Percentiles rank a stretch among this genome's conserved stretches.
Conservation (phyloP, 2,797 vertebrate species). For the Amphiprion clarkii region DNA sequence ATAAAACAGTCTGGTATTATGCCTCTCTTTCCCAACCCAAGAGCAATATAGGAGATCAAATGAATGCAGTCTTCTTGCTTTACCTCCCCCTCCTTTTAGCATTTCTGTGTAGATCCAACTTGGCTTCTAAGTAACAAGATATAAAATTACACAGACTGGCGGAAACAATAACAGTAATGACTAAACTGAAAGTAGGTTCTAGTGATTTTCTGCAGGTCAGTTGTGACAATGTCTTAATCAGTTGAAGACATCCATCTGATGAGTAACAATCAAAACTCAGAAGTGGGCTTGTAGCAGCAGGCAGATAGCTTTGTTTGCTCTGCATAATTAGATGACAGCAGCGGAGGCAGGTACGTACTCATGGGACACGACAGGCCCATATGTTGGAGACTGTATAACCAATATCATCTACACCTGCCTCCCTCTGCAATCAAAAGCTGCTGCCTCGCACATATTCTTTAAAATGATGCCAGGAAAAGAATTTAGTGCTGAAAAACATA, state of each 20-base stretch:
- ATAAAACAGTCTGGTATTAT: not conserved
- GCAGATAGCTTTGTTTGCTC: slow-evolving; percentile 85
- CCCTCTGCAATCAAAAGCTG: slow-evolving; percentile 70
- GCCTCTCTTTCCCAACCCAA: slow-evolving; percentile 13
- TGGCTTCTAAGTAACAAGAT: slow-evolving; percentile 26
- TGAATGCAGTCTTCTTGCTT: slow-evolving; percentile 37
- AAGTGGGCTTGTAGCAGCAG: slow-evolving; percentile 80
- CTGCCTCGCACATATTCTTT: slow-evolving; percentile 61
- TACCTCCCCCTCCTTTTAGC: slow-evolving; percentile 24
- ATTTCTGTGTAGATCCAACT: slow-evolving; percentile 22
- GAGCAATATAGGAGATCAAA: slow-evolving; percentile 33
- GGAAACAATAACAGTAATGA: slow-evolving; percentile 60
- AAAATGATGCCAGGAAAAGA: slow-evolving; percentile 59
- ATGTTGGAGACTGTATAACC: slow-evolving; percentile 84
- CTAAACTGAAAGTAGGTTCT: slow-evolving; percentile 52
- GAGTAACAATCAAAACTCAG: slow-evolving; percentile 79
- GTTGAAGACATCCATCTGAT: slow-evolving; percentile 70
- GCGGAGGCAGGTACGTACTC: slow-evolving; percentile 83
- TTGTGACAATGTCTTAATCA: slow-evolving; percentile 75
- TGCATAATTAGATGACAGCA: slow-evolving; percentile 86
- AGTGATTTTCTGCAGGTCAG: slow-evolving; percentile 66
- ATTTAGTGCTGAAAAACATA: slow-evolving; percentile 49
- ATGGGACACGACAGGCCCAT: slow-evolving; percentile 84
- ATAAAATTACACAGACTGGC: slow-evolving; percentile 42
- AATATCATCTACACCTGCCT: slow-evolving; percentile 82